A percentile compares a stretch with the other conserved stretches of the same genome.
phyloP scores from a whole-genome alignment of 1,140 invertebrate species.

The Nymphalis io region DNA sequence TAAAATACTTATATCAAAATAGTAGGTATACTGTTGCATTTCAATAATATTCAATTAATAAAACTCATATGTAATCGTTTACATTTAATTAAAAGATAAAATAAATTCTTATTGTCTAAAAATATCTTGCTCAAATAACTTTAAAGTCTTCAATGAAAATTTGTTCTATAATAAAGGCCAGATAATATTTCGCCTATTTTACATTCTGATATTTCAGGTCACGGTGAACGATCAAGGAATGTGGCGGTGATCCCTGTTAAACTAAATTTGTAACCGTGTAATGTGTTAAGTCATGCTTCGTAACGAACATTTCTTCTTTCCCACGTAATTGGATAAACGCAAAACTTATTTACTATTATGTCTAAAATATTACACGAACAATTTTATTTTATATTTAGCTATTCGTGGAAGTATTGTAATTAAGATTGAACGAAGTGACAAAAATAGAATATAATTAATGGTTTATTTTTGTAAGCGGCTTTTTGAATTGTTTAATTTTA shows the following conservation, averaged over 20 bases:
- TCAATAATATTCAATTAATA: no score
- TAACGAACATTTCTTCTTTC: slow-evolving; percentile 4
- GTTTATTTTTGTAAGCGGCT: no score
- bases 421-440: no score
- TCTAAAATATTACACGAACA: background rate
- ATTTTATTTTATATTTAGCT: background rate
- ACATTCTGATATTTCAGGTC: background rate
- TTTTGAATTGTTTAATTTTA: no score
- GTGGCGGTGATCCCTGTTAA: background rate
- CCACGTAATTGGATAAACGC: slow-evolving; percentile 6
- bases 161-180: background rate
- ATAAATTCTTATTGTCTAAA: background rate
- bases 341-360: slow-evolving; percentile 1
- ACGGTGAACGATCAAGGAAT: slow-evolving; percentile 10
- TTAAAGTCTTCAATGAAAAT: slow-evolving; percentile 2
- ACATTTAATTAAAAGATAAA: background rate
- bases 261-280: slow-evolving; percentile 10
- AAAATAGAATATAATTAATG: no score
- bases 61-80: background rate
- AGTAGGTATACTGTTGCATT: no score
- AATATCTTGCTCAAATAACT: background rate
- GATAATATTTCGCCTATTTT: background rate
- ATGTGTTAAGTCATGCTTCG: slow-evolving; percentile 7
- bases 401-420: background rate
- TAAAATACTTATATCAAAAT: no score